Conservation (phyloP, 2,888 invertebrate genomes). For the Masnerella sp. region DNA sequence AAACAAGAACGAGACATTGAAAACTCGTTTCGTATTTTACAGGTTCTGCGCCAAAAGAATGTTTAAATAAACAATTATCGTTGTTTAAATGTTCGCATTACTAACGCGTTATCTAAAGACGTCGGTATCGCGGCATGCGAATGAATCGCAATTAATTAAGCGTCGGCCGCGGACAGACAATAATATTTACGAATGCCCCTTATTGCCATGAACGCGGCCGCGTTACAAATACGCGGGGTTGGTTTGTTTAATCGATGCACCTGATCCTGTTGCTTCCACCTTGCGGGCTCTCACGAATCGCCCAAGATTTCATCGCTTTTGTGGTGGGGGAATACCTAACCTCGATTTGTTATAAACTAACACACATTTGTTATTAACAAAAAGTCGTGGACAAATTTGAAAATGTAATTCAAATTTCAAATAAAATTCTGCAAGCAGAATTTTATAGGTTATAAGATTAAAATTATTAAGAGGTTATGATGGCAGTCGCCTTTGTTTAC, state of each 20-base stretch:
- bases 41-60: no score
- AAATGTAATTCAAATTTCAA: no score
- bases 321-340: slow-evolving; percentile 11
- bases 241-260: slow-evolving; percentile 76
- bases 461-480: no score
- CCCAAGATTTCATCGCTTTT: slow-evolving; percentile 29
- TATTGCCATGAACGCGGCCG: slow-evolving; percentile 12
- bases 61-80: no score
- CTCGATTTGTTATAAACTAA: no score
- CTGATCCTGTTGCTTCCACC: slow-evolving; percentile 67
- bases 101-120: neutral
- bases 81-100: neutral
- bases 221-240: slow-evolving; percentile 60
- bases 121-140: neutral
- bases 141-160: neutral
- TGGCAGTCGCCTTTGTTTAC: no score
- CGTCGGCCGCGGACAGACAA: slow-evolving; percentile 6
- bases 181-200: slow-evolving; percentile 34
- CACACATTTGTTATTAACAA: no score
- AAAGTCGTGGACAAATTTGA: no score
- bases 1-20: no score
- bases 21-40: no score
- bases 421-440: no score
- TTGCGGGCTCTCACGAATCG: slow-evolving; percentile 63
- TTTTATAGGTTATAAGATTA: no score